Evolutionary conservation across 2,888 invertebrate genomes (phyloP).

Genomic region (Caenorhabditis sp.): DNA sequence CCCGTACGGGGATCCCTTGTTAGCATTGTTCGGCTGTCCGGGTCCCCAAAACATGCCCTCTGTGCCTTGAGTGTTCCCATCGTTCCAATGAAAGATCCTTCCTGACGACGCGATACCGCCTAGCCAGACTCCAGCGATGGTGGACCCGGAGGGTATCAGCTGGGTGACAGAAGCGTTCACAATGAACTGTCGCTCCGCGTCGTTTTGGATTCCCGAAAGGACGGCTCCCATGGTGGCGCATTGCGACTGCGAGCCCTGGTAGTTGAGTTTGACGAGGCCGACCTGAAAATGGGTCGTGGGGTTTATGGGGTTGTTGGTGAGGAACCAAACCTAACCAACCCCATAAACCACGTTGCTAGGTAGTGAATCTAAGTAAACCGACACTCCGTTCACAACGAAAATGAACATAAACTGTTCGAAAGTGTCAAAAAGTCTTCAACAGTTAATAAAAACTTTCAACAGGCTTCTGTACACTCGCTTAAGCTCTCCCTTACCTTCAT

Average conservation of each 20-base stretch:
- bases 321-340: no score
- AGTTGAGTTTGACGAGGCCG: not conserved
- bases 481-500: constrained; percentile 7
- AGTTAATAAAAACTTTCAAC: no score
- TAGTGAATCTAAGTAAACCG: no score
- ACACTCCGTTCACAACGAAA: no score
- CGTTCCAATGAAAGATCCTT: constrained; percentile 24
- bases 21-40: constrained; percentile 37
- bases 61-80: constrained; percentile 39
- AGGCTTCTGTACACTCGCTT: no score
- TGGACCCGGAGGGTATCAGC: not conserved
- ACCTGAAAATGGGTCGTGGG: no score
- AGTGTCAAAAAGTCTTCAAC: no score
- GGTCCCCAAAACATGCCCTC: constrained; percentile 19
- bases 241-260: not conserved
- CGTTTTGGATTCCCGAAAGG: constrained; percentile 36
- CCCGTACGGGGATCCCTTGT: not conserved
- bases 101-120: not conserved
- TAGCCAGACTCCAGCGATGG: constrained; percentile 9
- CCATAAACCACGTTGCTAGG: no score
- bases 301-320: no score
- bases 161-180: not conserved
- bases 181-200: constrained; percentile 4
- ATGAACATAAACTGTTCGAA: no score
- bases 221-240: constrained; percentile 26